Evolutionary conservation across 2,888 invertebrate genomes (phyloP).

Genomic region (Dione juno): DNA sequence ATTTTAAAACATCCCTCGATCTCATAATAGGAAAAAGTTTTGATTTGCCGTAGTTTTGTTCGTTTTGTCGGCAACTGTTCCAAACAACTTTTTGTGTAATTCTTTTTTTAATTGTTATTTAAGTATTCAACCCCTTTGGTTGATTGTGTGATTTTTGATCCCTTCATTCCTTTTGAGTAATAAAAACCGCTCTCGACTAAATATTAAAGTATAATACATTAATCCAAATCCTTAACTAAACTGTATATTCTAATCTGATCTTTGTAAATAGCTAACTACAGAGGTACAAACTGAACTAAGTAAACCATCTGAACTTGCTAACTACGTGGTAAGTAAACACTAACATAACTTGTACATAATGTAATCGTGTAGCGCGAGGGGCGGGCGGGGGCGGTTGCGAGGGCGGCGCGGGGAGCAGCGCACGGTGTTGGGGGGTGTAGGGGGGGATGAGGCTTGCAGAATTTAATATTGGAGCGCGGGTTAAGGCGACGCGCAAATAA

Average conservation of each 20-base stretch:
- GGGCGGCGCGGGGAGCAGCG: slow-evolving; percentile 29
- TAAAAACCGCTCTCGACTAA: not conserved
- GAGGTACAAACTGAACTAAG: not conserved
- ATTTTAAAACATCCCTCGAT: slow-evolving; percentile 17
- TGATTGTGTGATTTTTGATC: not conserved
- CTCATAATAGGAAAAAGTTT: slow-evolving; percentile 23
- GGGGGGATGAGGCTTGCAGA: slow-evolving; percentile 58
- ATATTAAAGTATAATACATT: not conserved
- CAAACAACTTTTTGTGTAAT: slow-evolving; percentile 2
- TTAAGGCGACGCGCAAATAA: slow-evolving; percentile 81
- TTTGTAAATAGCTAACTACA: not conserved
- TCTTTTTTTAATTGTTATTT: slow-evolving; percentile 10
- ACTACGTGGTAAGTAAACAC: slow-evolving; percentile 9
- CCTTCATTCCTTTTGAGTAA: not conserved
- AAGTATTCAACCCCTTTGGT: not conserved
- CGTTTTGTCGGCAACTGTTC: not conserved
- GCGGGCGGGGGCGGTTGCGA: slow-evolving; percentile 45
- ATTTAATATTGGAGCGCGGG: slow-evolving; percentile 79
- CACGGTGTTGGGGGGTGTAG: slow-evolving; percentile 42
- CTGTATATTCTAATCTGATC: not conserved
- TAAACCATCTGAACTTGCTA: not conserved
- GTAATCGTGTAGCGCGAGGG: slow-evolving; percentile 59
- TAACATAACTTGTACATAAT: slow-evolving; percentile 54
- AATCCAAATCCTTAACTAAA: not conserved
- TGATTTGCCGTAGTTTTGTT: slow-evolving; percentile 14